Percentiles rank a stretch among this genome's conserved stretches.
phyloP scores from a whole-genome alignment of 2,888 invertebrate genomes.

The Torymus texanus region DNA sequence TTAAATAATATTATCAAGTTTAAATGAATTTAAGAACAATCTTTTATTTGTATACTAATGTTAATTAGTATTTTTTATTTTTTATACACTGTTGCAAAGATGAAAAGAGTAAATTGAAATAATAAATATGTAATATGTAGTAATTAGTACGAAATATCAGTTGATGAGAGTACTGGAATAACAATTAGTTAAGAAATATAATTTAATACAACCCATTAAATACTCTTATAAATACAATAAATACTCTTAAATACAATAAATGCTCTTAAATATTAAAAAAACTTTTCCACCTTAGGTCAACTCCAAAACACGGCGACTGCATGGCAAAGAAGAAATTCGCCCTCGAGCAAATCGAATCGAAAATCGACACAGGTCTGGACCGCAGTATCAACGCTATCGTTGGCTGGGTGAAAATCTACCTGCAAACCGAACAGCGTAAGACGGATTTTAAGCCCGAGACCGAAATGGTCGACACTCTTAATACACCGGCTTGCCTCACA shows the following conservation, averaged over 20 bases:
- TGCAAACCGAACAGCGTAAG: conserved; percentile 96
- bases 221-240: too few relatives aligned
- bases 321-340: conserved; percentile 89
- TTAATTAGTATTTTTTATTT: too few relatives aligned
- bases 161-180: too few relatives aligned
- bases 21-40: too few relatives aligned
- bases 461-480: conserved; percentile 86
- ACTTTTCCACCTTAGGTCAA: conserved; percentile 81
- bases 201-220: conserved; percentile 11
- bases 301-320: conserved; percentile 92
- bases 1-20: too few relatives aligned
- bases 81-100: too few relatives aligned
- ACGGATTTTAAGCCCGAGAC: conserved; percentile 94
- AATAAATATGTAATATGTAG: too few relatives aligned
- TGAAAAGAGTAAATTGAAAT: too few relatives aligned
- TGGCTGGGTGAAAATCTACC: conserved; percentile 92
- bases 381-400: conserved; percentile 90
- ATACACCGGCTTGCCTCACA: conserved; percentile 88
- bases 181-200: too few relatives aligned
- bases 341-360: conserved; percentile 92
- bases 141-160: too few relatives aligned
- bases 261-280: too few relatives aligned
- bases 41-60: too few relatives aligned
- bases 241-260: conserved; percentile 16
- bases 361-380: conserved; percentile 92